Percentiles rank a stretch among this genome's conserved stretches.
Evolutionary conservation across 2,797 vertebrate genomes (phyloP).

Genomic region (Xiphorhynchus erythropygius): DNA sequence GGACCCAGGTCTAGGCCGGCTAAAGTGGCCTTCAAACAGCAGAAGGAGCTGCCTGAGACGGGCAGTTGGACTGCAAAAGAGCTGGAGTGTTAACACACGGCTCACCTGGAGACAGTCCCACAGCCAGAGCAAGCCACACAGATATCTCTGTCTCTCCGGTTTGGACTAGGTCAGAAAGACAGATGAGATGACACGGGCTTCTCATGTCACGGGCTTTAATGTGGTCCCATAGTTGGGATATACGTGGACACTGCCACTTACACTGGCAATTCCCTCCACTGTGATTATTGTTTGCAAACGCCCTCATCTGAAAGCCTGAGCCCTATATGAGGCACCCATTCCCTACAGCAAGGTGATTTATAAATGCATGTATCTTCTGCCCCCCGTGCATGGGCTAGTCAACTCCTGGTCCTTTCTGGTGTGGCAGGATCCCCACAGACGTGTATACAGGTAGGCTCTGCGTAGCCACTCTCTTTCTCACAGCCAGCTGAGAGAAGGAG

Average conservation of each 20-base stretch:
- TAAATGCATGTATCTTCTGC: accelerated
- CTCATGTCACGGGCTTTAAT: accelerated
- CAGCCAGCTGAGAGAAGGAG: background rate
- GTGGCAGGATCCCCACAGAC: background rate
- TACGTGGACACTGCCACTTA: accelerated
- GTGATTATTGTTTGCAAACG: background rate
- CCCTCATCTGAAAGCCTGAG: background rate
- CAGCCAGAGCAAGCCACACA: background rate
- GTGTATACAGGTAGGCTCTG: too few species aligned
- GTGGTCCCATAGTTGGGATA: background rate
- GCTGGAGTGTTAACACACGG: background rate
- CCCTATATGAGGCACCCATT: background rate
- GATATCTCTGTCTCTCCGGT: background rate
- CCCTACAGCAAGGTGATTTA: background rate
- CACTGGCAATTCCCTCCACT: background rate
- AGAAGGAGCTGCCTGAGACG: background rate
- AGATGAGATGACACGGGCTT: too few species aligned
- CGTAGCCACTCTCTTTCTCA: background rate
- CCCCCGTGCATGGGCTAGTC: background rate
- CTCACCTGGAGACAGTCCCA: background rate
- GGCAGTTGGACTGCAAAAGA: background rate
- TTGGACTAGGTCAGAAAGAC: accelerated
- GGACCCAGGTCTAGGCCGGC: background rate
- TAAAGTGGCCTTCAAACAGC: accelerated
- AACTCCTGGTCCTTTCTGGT: background rate